phyloP scores from a whole-genome alignment of 2,888 invertebrate genomes.

The Apamea monoglypha region DNA sequence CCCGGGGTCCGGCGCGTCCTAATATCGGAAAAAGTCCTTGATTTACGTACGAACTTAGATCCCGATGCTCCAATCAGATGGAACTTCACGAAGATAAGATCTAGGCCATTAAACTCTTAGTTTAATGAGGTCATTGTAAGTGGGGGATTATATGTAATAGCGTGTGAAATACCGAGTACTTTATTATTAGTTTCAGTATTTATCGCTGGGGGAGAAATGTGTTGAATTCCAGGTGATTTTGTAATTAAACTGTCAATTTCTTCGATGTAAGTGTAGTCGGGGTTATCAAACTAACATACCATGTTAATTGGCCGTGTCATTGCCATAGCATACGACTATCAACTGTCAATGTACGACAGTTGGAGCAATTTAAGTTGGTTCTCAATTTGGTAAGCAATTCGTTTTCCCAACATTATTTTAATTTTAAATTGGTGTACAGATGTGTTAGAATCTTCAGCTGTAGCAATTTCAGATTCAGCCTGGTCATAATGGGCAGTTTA shows the following conservation, averaged over 20 bases:
- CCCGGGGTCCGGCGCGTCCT: conserved; percentile 23
- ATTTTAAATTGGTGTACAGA: neutral
- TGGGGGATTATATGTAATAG: conserved; percentile 1
- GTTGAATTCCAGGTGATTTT: neutral
- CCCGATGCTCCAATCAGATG: conserved; percentile 53
- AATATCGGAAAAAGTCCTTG: conserved; percentile 57
- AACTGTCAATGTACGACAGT: neutral
- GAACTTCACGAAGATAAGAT: conserved; percentile 39
- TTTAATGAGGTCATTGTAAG: conserved; percentile 40
- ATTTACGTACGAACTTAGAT: conserved; percentile 62
- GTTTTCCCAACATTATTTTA: neutral
- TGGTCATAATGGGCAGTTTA: neutral
- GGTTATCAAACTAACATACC: neutral
- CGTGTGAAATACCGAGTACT: neutral
- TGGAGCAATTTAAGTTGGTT: neutral
- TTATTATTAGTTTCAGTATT: neutral
- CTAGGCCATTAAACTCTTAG: conserved; percentile 38
- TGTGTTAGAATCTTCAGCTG: neutral
- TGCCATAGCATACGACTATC: neutral
- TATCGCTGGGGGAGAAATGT: no score
- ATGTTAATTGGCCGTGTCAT: neutral
- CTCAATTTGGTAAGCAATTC: neutral
- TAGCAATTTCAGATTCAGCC: neutral
- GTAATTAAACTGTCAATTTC: no score
- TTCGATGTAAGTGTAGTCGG: neutral